These are phyloP conservation scores for Lepus timidus DNA, from an alignment of 2,113 vertebrate genomes.

Conservation along the genomic window DNA sequence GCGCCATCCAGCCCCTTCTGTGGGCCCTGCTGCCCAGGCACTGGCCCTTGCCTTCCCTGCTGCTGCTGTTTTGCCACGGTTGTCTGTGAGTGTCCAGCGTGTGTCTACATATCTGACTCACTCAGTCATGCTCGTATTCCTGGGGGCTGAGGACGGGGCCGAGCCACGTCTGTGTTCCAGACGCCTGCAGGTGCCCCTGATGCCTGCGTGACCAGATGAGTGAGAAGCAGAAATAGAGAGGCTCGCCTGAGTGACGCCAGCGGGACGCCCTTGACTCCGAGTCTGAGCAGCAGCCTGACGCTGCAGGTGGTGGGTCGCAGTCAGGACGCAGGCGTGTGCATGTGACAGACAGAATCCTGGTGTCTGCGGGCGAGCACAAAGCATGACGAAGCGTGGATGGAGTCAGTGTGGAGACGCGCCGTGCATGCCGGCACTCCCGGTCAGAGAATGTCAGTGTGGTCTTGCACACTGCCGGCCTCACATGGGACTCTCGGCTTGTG, in stretches of 20 bases:
- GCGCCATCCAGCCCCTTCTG: background rate
- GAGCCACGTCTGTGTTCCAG: conserved; percentile 45
- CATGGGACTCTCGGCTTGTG: too few species aligned
- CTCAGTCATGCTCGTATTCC: conserved; percentile 27
- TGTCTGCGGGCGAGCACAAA: too few species aligned
- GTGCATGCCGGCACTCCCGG: too few species aligned
- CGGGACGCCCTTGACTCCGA: too few species aligned
- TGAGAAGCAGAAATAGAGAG: background rate
- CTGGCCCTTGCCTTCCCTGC: background rate
- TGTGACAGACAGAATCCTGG: too few species aligned
- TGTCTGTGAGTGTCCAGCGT: conserved; percentile 29
- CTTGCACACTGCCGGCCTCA: too few species aligned
- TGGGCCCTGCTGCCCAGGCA: background rate
- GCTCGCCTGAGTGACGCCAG: background rate
- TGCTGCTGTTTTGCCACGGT: conserved; percentile 58
- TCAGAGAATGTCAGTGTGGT: too few species aligned
- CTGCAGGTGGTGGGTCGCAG: too few species aligned
- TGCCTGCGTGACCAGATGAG: background rate
- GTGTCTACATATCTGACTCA: conserved; percentile 67
- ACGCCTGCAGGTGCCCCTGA: background rate
- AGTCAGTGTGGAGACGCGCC: too few species aligned
- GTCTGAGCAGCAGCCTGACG: too few species aligned
- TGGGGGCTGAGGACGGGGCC: conserved; percentile 24
- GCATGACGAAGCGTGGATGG: too few species aligned
- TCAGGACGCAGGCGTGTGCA: too few species aligned